Percentiles rank a stretch among this genome's conserved stretches.
These are phyloP conservation scores for Eonycteris spelaea DNA, from an alignment of 2,113 vertebrate genomes.

Conservation along the genomic window DNA sequence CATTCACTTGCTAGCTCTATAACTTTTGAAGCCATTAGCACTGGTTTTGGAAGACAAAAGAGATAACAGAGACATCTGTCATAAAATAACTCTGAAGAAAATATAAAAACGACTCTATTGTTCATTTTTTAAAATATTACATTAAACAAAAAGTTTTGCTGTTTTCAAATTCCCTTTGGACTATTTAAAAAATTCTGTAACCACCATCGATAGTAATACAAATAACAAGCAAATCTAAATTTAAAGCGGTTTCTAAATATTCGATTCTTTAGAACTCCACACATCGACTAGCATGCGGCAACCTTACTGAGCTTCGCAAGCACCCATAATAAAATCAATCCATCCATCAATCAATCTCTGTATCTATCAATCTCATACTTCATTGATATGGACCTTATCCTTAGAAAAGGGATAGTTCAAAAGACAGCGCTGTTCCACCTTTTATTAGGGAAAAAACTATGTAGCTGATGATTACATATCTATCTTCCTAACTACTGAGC, in stretches of 20 bases:
- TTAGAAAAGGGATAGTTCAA: neutral
- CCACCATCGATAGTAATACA: neutral
- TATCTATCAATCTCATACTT: neutral
- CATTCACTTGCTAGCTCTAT: neutral
- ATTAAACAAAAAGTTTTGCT: neutral
- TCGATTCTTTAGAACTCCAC: too few species aligned
- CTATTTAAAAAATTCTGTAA: neutral
- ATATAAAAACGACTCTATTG: neutral
- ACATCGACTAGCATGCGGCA: too few species aligned
- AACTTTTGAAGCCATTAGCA: neutral
- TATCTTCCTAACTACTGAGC: neutral
- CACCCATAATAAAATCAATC: neutral
- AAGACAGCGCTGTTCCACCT: neutral
- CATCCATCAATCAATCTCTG: neutral
- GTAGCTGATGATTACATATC: neutral
- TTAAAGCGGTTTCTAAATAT: neutral
- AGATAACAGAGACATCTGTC: neutral
- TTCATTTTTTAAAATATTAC: neutral
- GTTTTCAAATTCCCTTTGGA: neutral
- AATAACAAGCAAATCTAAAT: neutral
- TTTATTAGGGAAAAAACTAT: neutral
- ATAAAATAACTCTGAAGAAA: neutral
- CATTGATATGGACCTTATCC: neutral
- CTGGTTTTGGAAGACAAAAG: neutral
- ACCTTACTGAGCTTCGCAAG: neutral